Base-by-base conservation (phyloP, 2,113 vertebrate genomes). In the Acrocephalus kingi region DNA sequence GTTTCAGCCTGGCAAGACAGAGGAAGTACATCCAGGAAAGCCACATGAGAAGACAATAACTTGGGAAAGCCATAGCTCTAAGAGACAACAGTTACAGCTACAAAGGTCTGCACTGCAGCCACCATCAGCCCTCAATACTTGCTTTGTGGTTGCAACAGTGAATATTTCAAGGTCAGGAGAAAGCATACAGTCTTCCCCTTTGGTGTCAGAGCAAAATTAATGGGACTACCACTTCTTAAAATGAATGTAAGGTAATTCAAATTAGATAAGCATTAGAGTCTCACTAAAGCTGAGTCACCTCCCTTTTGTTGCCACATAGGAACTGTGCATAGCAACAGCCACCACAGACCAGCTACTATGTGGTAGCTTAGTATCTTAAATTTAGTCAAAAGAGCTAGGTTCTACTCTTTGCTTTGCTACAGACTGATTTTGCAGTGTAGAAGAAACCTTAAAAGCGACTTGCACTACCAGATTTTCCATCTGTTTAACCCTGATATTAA, bases 21-120 rank as follows among this genome's bases (percentile, higher is more conserved):
- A 87, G 10, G 43, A 75, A 63, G 3, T n/a, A n/a, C 10, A 74
- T 21, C 9, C n/a, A 56, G 45, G 23, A 68, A 71, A 61, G 35
- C 8, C 23, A 43, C 0, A 0, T 24, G 39, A 68, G 27, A 88
- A 59, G 35, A 6, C 17, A 83, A 2, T 22, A 51, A 78, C 12
- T 16, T 22, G 41, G 28, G 73, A 73, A 69, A 69, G 14, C 4
- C 13, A 2, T 10, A 78, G 14, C 15, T 52, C 49, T 15, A 23
- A 18, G 20, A 68, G 17, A 27, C 13, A 6, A 11, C 1, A 3
- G 6, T 39, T 78, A 71, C 4, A 63, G 20, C 7, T 51, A 35
- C 0, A 1, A 45, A 49, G 22, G 25, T 55, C 20, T 15, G 7
- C 37, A n/a, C 11, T 31, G 30, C 1, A 59, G 27, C 54, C 62